phyloP scores from a whole-genome alignment of 2,113 vertebrate species.

The Tricholaema leucomelas region DNA sequence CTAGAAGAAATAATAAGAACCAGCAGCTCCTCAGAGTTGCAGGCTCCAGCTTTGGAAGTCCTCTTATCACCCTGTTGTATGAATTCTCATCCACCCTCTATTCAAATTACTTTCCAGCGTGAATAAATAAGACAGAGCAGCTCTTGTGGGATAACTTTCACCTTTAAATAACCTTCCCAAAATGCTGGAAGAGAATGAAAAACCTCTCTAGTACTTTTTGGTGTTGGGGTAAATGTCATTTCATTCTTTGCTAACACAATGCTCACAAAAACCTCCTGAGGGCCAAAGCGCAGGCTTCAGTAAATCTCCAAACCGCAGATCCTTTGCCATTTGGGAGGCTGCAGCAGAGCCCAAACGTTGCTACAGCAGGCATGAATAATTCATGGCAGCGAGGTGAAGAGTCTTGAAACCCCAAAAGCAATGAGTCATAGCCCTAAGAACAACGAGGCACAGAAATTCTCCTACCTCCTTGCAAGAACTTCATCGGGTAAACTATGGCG shows the following conservation, averaged over 20 bases:
- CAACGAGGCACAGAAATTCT: not conserved
- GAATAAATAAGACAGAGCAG: not conserved
- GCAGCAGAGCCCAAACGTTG: not conserved
- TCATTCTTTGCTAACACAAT: conserved; percentile 29
- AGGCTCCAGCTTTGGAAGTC: not conserved
- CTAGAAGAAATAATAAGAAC: not conserved
- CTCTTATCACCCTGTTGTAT: not conserved
- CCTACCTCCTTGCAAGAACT: conserved; percentile 82
- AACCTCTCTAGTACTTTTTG: not conserved
- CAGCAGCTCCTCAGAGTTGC: not conserved
- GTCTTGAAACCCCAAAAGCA: not conserved
- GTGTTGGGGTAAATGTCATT: not conserved
- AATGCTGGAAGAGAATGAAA: conserved; percentile 1
- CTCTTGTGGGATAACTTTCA: not conserved
- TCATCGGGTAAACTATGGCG: conserved; percentile 82
- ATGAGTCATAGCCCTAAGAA: not conserved
- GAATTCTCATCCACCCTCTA: not conserved
- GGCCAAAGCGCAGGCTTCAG: not conserved
- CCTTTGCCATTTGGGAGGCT: not conserved
- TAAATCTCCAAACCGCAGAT: not conserved
- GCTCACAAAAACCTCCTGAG: not conserved
- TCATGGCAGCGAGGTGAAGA: not conserved
- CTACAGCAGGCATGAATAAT: conserved; percentile 16
- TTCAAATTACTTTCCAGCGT: not conserved
- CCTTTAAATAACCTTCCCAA: not conserved